Evolutionary conservation across 2,113 vertebrate species (phyloP).

Genomic region (Dolichallabes microphthalmus): DNA sequence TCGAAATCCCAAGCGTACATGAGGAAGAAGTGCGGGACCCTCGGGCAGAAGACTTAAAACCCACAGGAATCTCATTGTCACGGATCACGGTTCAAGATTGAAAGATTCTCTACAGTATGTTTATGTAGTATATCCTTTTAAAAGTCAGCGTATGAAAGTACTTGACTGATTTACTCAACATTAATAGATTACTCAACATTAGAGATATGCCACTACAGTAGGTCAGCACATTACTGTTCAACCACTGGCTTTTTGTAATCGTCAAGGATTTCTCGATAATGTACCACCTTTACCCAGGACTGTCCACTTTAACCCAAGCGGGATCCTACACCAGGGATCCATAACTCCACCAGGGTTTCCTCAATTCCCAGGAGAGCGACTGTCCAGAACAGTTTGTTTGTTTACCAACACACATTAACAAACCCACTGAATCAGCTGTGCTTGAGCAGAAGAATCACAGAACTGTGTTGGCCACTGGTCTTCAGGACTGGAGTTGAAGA

Average conservation of each 20-base stretch:
- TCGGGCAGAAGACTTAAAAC: not conserved
- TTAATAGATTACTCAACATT: not conserved
- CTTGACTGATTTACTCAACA: not conserved
- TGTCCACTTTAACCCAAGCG: not conserved
- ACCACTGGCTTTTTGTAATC: not conserved
- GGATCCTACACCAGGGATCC: not conserved
- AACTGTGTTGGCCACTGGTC: too few relatives aligned
- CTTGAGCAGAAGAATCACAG: too few relatives aligned
- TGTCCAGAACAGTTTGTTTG: too few relatives aligned
- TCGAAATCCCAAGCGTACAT: not conserved
- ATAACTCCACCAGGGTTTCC: too few relatives aligned
- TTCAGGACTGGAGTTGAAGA: too few relatives aligned
- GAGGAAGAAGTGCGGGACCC: not conserved
- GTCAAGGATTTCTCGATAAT: not conserved
- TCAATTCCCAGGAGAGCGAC: too few relatives aligned
- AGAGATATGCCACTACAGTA: not conserved
- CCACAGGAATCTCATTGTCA: not conserved
- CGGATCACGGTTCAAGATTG: too few relatives aligned
- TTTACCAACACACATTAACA: too few relatives aligned
- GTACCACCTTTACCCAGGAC: not conserved
- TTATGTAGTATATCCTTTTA: not conserved
- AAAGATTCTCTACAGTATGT: too few relatives aligned
- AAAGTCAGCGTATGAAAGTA: not conserved
- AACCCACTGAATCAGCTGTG: too few relatives aligned
- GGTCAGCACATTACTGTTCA: not conserved